Base-by-base conservation (phyloP, 2,113 vertebrate genomes). In the Riparia riparia region DNA sequence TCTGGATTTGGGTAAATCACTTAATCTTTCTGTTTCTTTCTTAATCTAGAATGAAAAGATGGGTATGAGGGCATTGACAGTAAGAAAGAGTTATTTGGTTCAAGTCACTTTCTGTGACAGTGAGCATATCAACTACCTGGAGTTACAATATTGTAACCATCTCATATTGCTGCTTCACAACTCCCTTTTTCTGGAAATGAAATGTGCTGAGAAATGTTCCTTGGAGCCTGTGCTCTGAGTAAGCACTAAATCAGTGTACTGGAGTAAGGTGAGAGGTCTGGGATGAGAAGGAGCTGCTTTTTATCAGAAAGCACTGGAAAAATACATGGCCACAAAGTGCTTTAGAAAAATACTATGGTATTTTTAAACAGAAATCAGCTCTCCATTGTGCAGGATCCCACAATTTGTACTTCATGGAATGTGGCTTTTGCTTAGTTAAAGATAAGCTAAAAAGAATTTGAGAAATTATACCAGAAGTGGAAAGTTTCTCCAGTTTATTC, bases 401-500 rank as follows among this genome's bases (percentile, higher is more conserved):
- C 42, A 64, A 14, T 20, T 16, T 37, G 10, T 77, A 70, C 18
- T 82, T 51, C 20, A 19, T 8, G 63, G 54, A 87, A 42, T 2
- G 22, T 29, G 28, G 8, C 17, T 88, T 28, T 86, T 79, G 14
- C 68, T 88, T 74, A 45, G 60, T 31, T 79, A 64, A 71, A 93
- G 31, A 14, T 7, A 57, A 37, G 41, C 44, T 96, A 60, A 45
- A 65, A 89, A 82, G 39, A 88, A 69, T 34, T 44, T 34, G 12
- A 69, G 61, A 90, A 74, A 18, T 77, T 86, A 25, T 51, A 64
- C 14, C 24, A 34, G 26, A 83, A 81, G 11, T 37, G 28, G 42
- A 88, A 88, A 78, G 21, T 80, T 77, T 82, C 37, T 92, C 31
- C 26, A 44, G 39, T 51, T 91, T 86, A 94, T 91, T 96, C 87